phyloP scores from a whole-genome alignment of 2,797 vertebrate species.

The Peromyscus aztecus region DNA sequence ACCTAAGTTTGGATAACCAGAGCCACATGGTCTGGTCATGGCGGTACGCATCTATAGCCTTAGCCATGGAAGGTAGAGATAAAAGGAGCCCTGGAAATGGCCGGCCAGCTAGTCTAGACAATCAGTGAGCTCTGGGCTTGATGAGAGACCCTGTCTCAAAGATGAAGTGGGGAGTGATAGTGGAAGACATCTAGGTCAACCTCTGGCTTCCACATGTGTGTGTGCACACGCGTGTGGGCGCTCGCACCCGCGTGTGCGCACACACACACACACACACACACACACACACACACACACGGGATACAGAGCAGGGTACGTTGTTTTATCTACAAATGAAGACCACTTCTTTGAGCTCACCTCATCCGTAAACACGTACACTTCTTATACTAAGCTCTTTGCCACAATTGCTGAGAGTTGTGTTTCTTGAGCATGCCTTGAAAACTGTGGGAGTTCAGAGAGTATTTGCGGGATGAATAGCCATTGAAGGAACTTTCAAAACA shows the following conservation, averaged over 20 bases:
- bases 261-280: neutral
- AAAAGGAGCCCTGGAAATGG: neutral
- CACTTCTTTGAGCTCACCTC: neutral
- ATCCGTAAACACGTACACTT: neutral
- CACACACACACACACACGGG: neutral
- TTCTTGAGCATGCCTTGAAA: neutral
- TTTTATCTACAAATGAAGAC: neutral
- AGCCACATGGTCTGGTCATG: neutral
- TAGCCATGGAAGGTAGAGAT: neutral
- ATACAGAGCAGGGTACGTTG: neutral
- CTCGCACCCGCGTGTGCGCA: neutral
- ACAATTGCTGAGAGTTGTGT: neutral
- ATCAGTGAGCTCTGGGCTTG: neutral
- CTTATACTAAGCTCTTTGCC: neutral
- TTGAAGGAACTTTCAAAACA: neutral
- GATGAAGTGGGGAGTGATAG: neutral
- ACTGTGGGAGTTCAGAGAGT: neutral
- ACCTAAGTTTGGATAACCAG: neutral
- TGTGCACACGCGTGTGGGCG: fast-evolving
- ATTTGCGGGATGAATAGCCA: neutral
- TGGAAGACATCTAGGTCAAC: neutral
- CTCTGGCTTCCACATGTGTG: neutral
- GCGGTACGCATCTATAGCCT: too few relatives aligned
- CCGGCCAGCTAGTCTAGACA: neutral
- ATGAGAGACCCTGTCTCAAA: neutral